Percentiles rank a stretch among this genome's conserved stretches.
Conservation (phyloP, 2,888 invertebrate genomes). For the Pseudococcus jackbeardsleyi region DNA sequence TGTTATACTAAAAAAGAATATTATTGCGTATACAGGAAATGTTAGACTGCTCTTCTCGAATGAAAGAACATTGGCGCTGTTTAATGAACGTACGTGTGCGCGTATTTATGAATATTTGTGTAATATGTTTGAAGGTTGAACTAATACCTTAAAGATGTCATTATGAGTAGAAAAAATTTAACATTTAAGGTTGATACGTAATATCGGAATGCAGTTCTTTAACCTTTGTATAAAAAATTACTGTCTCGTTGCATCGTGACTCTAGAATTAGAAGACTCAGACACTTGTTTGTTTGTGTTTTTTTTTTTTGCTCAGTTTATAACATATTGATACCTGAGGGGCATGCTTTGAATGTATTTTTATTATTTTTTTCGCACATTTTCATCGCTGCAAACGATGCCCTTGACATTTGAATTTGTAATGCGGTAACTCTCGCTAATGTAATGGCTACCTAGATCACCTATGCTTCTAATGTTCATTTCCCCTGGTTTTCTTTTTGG, state of each 20-base stretch:
- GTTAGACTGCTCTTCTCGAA: neutral
- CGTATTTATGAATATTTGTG: conserved; percentile 7
- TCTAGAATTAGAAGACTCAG: neutral
- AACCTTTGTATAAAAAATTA: neutral
- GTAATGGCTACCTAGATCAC: neutral
- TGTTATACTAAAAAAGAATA: neutral
- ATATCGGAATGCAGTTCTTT: conserved; percentile 16
- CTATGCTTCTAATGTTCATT: neutral
- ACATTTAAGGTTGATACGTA: neutral
- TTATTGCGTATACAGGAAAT: conserved; percentile 18
- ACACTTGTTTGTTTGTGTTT: neutral
- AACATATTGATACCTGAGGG: neutral
- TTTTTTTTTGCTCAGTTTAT: neutral
- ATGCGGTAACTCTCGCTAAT: neutral
- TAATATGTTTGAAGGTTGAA: neutral
- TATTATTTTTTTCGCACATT: neutral
- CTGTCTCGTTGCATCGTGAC: neutral
- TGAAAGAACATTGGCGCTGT: conserved; percentile 1
- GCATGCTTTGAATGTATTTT: neutral
- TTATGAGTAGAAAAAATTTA: neutral
- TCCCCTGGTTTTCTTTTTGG: neutral
- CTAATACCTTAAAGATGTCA: neutral
- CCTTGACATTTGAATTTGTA: neutral
- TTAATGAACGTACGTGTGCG: neutral
- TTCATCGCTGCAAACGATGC: neutral